Percentiles rank a stretch among this genome's conserved stretches.
These are phyloP conservation scores for Unio pictorum DNA, from an alignment of 2,888 invertebrate species.

Conservation along the genomic window DNA sequence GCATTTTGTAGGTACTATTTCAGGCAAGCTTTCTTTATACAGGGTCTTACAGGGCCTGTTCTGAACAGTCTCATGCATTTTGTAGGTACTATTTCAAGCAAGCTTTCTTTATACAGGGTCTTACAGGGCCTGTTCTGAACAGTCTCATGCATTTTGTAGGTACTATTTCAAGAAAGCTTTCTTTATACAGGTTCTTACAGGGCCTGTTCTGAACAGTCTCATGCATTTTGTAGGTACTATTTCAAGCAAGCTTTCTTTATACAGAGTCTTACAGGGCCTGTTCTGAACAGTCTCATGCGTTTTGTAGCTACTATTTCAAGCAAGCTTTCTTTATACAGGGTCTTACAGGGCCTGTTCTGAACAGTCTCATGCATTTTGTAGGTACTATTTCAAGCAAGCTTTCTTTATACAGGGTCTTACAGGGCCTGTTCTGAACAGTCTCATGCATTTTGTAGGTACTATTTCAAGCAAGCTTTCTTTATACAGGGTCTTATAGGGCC, in stretches of 20 bases:
- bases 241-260: slow-evolving; percentile 11
- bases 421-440: too few species aligned
- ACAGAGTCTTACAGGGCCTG: background rate
- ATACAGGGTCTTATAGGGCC: too few species aligned
- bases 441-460: too few species aligned
- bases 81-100: background rate
- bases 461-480: too few species aligned
- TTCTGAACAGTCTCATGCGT: too few species aligned
- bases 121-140: background rate
- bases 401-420: too few species aligned
- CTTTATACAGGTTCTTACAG: background rate
- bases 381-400: too few species aligned
- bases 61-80: too few species aligned
- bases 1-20: background rate
- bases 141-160: too few species aligned
- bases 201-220: background rate
- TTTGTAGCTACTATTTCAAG: background rate
- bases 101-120: slow-evolving; percentile 9
- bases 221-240: background rate
- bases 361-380: too few species aligned
- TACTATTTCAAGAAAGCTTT: too few species aligned
- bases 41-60: slow-evolving; percentile 1
- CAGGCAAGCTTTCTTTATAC: slow-evolving; percentile 13
- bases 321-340: slow-evolving; percentile 13
- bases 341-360: background rate